These are phyloP conservation scores for Coelopa pilipes DNA, from an alignment of 2,888 invertebrate genomes.

Conservation along the genomic window DNA sequence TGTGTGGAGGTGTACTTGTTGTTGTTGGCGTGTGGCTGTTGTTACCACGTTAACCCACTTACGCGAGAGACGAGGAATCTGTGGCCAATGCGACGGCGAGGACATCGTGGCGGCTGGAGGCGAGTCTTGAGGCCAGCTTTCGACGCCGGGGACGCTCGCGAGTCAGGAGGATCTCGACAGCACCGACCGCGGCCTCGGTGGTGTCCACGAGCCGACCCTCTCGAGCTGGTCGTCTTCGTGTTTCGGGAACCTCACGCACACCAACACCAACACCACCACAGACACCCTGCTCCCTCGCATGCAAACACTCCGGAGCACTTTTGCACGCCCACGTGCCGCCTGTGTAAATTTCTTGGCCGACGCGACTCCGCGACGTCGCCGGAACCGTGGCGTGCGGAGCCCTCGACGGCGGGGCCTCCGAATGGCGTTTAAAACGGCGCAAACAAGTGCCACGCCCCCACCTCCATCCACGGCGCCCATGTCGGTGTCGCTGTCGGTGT, in stretches of 20 bases:
- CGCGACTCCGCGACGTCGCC: neutral
- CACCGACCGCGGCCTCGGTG: too few species aligned
- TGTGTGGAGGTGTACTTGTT: too few species aligned
- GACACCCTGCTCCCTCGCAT: neutral
- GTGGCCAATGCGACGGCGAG: too few species aligned
- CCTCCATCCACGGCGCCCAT: neutral
- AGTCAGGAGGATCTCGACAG: too few species aligned
- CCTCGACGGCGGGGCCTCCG: neutral
- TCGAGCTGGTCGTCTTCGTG: neutral
- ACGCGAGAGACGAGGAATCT: neutral
- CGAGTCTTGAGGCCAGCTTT: too few species aligned
- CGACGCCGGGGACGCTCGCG: too few species aligned
- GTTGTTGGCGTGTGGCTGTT: too few species aligned
- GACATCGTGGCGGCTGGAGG: too few species aligned
- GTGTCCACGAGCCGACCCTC: too few species aligned
- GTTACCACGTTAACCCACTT: neutral
- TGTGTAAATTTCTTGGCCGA: slow-evolving; percentile 19
- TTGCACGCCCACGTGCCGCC: neutral
- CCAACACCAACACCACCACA: slow-evolving; percentile 10
- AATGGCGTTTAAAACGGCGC: neutral
- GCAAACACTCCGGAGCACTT: neutral
- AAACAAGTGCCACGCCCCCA: neutral
- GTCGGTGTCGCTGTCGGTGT: neutral
- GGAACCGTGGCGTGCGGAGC: too few species aligned
- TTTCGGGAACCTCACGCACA: neutral